Percentiles rank a stretch among this genome's conserved stretches.
Conservation (phyloP, 2,113 vertebrate genomes). For the Lagopus leucura region DNA sequence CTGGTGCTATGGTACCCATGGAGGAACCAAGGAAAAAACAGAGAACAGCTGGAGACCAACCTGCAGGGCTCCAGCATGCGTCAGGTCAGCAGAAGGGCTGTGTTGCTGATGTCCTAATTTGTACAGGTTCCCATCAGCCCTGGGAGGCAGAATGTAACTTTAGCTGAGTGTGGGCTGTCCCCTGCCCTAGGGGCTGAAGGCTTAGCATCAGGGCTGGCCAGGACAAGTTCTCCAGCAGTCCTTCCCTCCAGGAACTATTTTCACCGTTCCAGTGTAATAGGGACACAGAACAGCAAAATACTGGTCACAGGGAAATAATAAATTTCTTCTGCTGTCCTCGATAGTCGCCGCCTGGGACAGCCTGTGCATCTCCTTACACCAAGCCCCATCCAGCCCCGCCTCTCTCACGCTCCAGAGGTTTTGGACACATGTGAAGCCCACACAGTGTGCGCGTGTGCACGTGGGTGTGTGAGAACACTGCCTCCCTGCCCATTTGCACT, state of each 20-base stretch:
- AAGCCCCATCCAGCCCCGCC: not conserved
- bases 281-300: not conserved
- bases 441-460: not conserved
- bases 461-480: not conserved
- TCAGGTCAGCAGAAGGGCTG: not conserved
- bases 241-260: not conserved
- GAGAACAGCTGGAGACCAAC: not conserved
- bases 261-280: not conserved
- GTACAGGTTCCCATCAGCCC: not conserved
- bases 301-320: not conserved
- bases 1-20: not conserved
- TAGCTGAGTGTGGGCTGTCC: accelerated
- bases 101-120: not conserved
- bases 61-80: not conserved
- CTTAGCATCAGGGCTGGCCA: not conserved
- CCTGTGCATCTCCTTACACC: not conserved
- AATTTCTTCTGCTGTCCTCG: not conserved
- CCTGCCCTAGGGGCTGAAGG: not conserved
- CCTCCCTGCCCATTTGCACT: not conserved
- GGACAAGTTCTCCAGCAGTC: not conserved
- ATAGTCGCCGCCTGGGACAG: not conserved
- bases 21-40: not conserved
- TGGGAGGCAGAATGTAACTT: not conserved
- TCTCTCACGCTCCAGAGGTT: not conserved
- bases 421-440: not conserved